A percentile compares a stretch with the other conserved stretches of the same genome.
phyloP scores from a whole-genome alignment of 2,113 vertebrate species.

The Petrocephalus zakoni region DNA sequence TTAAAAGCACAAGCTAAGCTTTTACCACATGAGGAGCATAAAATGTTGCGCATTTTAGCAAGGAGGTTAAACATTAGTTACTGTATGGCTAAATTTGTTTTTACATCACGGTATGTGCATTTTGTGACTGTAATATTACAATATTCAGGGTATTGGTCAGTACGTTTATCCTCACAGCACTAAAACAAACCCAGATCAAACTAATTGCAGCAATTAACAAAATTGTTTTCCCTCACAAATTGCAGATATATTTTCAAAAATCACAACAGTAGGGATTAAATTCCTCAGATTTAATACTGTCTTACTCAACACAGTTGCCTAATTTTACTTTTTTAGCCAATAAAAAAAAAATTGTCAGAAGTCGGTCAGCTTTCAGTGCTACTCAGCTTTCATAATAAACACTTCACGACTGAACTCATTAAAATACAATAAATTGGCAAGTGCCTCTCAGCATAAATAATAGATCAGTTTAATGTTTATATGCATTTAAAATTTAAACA shows the following conservation, averaged over 20 bases:
- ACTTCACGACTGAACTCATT: slow-evolving; percentile 15
- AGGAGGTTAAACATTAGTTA: neutral
- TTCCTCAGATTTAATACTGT: neutral
- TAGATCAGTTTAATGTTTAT: slow-evolving; percentile 14
- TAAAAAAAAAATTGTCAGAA: neutral
- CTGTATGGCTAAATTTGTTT: neutral
- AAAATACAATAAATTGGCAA: slow-evolving; percentile 14
- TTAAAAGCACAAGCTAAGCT: neutral
- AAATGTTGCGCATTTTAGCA: neutral
- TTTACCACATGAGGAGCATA: neutral
- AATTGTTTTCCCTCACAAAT: neutral
- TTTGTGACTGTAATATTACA: neutral
- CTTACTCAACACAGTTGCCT: neutral
- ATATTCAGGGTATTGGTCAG: neutral
- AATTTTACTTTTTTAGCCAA: neutral
- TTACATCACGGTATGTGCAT: neutral
- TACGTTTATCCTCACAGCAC: neutral
- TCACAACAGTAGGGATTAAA: neutral
- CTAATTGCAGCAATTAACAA: neutral
- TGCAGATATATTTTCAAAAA: neutral
- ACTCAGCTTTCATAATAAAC: neutral
- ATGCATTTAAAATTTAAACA: slow-evolving; percentile 13
- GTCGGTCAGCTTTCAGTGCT: neutral
- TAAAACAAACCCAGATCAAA: neutral
- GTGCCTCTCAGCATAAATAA: slow-evolving; percentile 11